Percentiles rank a stretch among this genome's conserved stretches.
Conservation (phyloP, 2,797 vertebrate genomes). For the Sphenopsis melanotis region DNA sequence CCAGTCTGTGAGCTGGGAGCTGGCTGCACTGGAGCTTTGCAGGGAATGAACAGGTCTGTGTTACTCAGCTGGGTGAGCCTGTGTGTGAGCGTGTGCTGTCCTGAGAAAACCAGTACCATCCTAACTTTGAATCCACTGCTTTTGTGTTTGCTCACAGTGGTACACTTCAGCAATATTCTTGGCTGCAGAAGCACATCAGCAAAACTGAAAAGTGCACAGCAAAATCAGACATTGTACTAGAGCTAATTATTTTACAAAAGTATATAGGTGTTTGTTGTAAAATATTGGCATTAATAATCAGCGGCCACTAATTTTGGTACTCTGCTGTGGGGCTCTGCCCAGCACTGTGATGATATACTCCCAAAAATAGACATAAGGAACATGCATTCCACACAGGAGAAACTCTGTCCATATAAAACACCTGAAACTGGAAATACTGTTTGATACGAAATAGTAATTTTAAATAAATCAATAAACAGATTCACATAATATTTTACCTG, state of each 20-base stretch:
- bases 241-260: background rate
- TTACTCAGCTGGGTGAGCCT: background rate
- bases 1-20: background rate
- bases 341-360: background rate
- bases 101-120: background rate
- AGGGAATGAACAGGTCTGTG: background rate
- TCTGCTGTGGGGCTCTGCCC: background rate
- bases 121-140: background rate
- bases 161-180: background rate
- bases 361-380: background rate
- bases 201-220: background rate
- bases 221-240: background rate
- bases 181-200: background rate
- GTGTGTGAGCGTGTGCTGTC: accelerated
- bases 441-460: background rate
- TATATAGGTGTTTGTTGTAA: background rate
- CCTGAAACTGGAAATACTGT: background rate
- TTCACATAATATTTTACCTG: slow-evolving; percentile 76
- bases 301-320: background rate
- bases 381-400: background rate
- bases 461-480: background rate
- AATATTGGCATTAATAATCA: background rate
- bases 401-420: background rate
- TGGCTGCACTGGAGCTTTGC: background rate
- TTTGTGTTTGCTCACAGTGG: background rate